A percentile compares a stretch with the other conserved stretches of the same genome.
phyloP scores from a whole-genome alignment of 2,888 invertebrate genomes.

The Eurytoma adleriae region DNA sequence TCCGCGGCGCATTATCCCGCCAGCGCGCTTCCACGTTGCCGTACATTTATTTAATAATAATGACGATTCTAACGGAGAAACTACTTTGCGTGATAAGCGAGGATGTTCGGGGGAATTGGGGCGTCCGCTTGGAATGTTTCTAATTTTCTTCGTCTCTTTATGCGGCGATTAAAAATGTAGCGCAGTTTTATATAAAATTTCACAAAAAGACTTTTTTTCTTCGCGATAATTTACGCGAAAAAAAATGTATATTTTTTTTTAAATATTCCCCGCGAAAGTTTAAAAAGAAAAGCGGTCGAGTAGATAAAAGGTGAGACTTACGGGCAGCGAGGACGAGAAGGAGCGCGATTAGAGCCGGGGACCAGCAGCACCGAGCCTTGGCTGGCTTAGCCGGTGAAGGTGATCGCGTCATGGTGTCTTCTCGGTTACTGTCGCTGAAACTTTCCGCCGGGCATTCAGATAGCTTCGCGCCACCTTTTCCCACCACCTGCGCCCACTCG shows the following conservation, averaged over 20 bases:
- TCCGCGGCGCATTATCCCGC: not conserved
- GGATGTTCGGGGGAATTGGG: slow-evolving; percentile 11
- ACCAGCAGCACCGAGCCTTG: slow-evolving; percentile 61
- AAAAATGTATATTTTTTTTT: not conserved
- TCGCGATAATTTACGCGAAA: not conserved
- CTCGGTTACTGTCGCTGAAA: slow-evolving; percentile 74
- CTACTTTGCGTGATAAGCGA: not conserved
- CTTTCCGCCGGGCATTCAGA: slow-evolving; percentile 62
- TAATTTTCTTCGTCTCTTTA: not conserved
- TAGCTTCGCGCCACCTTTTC: slow-evolving; percentile 33
- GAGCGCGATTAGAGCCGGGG: slow-evolving; percentile 63
- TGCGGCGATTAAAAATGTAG: not conserved
- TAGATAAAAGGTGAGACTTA: slow-evolving; percentile 63
- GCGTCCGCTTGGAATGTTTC: slow-evolving; percentile 15
- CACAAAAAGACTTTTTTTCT: not conserved
- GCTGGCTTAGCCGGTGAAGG: slow-evolving; percentile 62
- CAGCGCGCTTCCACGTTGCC: not conserved
- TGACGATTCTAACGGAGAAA: slow-evolving; percentile 3
- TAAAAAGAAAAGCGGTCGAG: not conserved
- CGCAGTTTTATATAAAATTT: too few relatives aligned
- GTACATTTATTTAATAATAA: slow-evolving; percentile 2
- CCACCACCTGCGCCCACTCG: not conserved
- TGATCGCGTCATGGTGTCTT: slow-evolving; percentile 74
- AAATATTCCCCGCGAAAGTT: not conserved
- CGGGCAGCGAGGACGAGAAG: slow-evolving; percentile 65